Conservation (phyloP, 2,113 vertebrate species). For the Nymphicus hollandicus region DNA sequence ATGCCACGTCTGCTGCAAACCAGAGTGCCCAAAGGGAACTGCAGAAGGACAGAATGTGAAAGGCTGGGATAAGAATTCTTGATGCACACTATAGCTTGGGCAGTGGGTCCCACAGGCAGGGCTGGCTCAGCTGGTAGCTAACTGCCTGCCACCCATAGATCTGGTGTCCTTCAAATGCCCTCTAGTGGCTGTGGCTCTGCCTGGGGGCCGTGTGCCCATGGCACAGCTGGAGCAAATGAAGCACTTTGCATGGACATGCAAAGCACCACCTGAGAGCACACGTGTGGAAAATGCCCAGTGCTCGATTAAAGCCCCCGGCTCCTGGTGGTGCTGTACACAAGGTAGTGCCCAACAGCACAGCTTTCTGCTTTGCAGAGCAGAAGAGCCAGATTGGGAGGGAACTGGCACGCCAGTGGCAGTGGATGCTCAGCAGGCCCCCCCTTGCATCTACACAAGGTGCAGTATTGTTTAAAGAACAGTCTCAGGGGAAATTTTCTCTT, state of each 20-base stretch:
- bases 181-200: slow-evolving; percentile 65
- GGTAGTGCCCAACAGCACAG: background rate
- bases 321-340: background rate
- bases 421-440: background rate
- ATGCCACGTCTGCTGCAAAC: background rate
- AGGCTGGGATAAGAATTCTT: background rate
- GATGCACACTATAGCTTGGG: background rate
- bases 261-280: background rate
- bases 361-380: background rate
- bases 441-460: background rate
- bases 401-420: background rate
- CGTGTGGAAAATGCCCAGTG: background rate
- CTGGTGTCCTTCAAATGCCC: slow-evolving; percentile 70
- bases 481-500: background rate
- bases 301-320: background rate
- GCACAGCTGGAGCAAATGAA: background rate
- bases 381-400: background rate
- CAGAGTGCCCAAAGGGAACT: background rate
- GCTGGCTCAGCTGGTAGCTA: background rate
- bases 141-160: background rate
- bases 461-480: background rate
- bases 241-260: background rate
- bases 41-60: background rate
- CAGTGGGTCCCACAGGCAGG: background rate
- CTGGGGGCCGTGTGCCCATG: background rate